Base-by-base conservation (phyloP, 2,113 vertebrate species). In the Oryzias curvinotus region DNA sequence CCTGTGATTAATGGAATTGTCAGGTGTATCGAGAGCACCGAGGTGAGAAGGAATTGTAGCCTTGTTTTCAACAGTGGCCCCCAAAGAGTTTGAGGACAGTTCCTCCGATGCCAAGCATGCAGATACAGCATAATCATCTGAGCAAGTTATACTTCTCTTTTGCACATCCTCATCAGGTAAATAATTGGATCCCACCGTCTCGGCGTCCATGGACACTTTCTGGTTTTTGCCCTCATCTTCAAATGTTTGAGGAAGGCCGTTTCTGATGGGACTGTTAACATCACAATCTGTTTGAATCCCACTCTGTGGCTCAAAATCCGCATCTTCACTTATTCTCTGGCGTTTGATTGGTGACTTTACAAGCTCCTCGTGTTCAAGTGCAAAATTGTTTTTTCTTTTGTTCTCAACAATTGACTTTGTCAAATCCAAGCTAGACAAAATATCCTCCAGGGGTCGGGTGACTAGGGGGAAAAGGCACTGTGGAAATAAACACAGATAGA, bases 391-490 rank as follows among this genome's bases (percentile, higher is more conserved):
- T 65, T 91, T 95, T 75, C 92, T 93, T 83, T 95, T 96, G 41
- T n/a, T 70, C 18, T 57, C 52, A 4, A 23, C 53, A 23, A 47
- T 13, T 44, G 88, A 85, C 75, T 78, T 77, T 80, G 83, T 85
- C n/a, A 74, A 73, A 16, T 43, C 82, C 28, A 87, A 90, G 87
- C 86, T 85, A 68, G 82, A 79, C 84, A 95, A 83, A 73, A 96
- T 80, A 72, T 93, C 93, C 83, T 88, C 93, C 84, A 95, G 73
- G 6, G 95, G 88, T 46, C 84, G 90, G 80, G 86, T 94, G 70
- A 96, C 95, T 80, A 99, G 87, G 15, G 97, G 97, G 82, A 95
- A 99, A 72, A 98, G 95, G 83, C 96, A 99, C 97, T 98, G 1
- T 4, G 30, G 50, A n/a, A 75, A 73, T 65, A 46, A 69, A 62